Conservation (phyloP, 2,797 vertebrate species). For the Limosa lapponica region DNA sequence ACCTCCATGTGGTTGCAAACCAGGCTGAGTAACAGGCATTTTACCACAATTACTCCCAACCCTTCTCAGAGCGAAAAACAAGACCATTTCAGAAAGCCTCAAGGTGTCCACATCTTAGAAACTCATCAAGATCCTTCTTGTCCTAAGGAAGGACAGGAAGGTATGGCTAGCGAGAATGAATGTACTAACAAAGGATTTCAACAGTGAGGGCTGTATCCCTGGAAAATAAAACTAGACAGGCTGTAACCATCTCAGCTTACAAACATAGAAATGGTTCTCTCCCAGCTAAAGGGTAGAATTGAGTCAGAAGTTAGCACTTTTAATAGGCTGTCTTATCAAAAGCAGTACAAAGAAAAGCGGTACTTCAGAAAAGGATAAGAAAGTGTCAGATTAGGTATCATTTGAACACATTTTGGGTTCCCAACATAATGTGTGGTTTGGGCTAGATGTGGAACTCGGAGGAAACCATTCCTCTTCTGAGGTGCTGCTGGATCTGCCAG, state of each 20-base stretch:
- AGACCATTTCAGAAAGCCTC: background rate
- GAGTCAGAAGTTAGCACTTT: constrained; percentile 5
- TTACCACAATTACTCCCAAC: background rate
- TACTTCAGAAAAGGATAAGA: background rate
- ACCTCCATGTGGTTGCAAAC: background rate
- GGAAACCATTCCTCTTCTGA: constrained; percentile 12
- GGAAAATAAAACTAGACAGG: background rate
- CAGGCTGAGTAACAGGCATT: background rate
- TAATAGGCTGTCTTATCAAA: background rate
- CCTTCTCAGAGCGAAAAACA: background rate
- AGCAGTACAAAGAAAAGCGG: background rate
- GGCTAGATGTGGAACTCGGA: background rate
- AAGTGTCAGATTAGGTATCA: background rate
- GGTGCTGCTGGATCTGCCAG: background rate
- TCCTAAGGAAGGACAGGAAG: background rate
- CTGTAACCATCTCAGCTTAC: background rate
- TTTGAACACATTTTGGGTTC: background rate
- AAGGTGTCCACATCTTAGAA: background rate
- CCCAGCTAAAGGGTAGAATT: background rate
- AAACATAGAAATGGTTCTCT: background rate
- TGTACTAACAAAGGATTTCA: background rate
- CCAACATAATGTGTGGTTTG: background rate
- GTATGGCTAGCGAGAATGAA: background rate
- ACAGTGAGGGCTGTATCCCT: background rate
- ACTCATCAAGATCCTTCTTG: background rate